Conservation (phyloP, 1,140 invertebrate genomes). For the Drosophila pseudoananassae region DNA sequence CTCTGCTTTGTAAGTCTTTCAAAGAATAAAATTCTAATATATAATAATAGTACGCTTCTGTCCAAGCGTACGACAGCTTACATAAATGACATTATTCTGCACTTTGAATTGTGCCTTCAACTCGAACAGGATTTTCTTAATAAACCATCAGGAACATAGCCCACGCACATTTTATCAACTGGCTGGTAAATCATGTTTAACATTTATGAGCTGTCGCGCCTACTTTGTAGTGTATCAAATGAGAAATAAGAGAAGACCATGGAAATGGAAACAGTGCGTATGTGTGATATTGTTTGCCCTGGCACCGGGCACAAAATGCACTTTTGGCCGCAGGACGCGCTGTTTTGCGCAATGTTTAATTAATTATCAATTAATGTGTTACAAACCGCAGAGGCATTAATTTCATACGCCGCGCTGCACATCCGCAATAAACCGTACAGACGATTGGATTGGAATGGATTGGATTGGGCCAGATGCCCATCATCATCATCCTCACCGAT, state of each 20-base stretch:
- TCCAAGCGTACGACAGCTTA: not conserved
- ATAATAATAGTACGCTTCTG: not conserved
- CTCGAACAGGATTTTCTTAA: not conserved
- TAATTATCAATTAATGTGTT: constrained; percentile 81
- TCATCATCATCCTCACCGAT: constrained; percentile 30
- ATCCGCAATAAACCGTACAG: constrained; percentile 50
- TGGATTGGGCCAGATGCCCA: constrained; percentile 4
- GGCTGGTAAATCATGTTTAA: constrained; percentile 29
- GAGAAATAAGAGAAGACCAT: not conserved
- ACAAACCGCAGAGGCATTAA: constrained; percentile 77
- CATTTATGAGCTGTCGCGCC: constrained; percentile 55
- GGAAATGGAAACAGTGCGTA: constrained; percentile 28
- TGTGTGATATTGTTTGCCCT: constrained; percentile 13
- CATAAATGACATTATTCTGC: constrained; percentile 14
- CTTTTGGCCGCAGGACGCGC: constrained; percentile 63
- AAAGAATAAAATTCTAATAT: not conserved
- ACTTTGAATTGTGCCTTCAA: constrained; percentile 2
- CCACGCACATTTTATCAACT: constrained; percentile 14
- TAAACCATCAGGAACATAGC: not conserved
- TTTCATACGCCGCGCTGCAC: constrained; percentile 76
- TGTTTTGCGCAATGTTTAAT: constrained; percentile 77
- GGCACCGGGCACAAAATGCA: constrained; percentile 44
- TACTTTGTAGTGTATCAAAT: constrained; percentile 4
- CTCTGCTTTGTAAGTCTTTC: not conserved
- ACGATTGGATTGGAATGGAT: constrained; percentile 12